These are phyloP conservation scores for Hermatobates lingyangjiaoensis DNA, from an alignment of 1,140 invertebrate genomes.

Conservation along the genomic window DNA sequence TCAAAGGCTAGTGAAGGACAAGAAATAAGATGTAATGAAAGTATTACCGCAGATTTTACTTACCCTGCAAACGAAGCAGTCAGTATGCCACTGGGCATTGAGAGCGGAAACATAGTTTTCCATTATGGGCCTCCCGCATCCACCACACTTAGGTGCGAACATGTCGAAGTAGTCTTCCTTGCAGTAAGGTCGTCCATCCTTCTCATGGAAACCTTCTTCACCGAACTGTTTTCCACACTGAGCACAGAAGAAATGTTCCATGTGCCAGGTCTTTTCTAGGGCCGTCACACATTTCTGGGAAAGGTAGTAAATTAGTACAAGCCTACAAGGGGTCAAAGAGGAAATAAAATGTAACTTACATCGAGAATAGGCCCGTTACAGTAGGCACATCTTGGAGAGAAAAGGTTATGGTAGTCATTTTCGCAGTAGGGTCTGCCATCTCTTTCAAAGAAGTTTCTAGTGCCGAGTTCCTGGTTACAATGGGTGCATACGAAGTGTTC, in stretches of 20 bases:
- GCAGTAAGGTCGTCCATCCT: slow-evolving; percentile 86
- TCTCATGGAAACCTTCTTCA: slow-evolving; percentile 89
- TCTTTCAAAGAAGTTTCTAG: slow-evolving; percentile 95
- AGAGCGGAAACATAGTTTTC: slow-evolving; percentile 98
- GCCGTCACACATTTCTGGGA: slow-evolving; percentile 97
- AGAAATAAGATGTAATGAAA: too few relatives aligned
- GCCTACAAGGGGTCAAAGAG: not conserved
- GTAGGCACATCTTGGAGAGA: slow-evolving; percentile 92
- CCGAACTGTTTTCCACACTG: slow-evolving; percentile 94
- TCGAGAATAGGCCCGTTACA: slow-evolving; percentile 97
- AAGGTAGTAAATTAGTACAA: too few relatives aligned
- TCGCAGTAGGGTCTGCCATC: slow-evolving; percentile 95
- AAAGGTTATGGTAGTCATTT: slow-evolving; percentile 92
- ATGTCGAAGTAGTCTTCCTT: slow-evolving; percentile 91
- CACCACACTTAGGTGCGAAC: slow-evolving; percentile 97
- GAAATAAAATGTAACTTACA: slow-evolving; percentile 34
- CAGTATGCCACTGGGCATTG: slow-evolving; percentile 95
- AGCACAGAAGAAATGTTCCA: slow-evolving; percentile 97
- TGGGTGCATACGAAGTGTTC: slow-evolving; percentile 97
- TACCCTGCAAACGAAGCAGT: slow-evolving; percentile 99
- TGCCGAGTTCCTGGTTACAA: slow-evolving; percentile 89
- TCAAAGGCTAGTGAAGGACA: too few relatives aligned
- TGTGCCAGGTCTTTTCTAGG: slow-evolving; percentile 96
- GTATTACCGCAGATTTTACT: too few relatives aligned
- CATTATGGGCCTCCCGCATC: slow-evolving; percentile 90